These are phyloP conservation scores for Mastomys coucha DNA, from an alignment of 2,113 vertebrate genomes.

Conservation along the genomic window DNA sequence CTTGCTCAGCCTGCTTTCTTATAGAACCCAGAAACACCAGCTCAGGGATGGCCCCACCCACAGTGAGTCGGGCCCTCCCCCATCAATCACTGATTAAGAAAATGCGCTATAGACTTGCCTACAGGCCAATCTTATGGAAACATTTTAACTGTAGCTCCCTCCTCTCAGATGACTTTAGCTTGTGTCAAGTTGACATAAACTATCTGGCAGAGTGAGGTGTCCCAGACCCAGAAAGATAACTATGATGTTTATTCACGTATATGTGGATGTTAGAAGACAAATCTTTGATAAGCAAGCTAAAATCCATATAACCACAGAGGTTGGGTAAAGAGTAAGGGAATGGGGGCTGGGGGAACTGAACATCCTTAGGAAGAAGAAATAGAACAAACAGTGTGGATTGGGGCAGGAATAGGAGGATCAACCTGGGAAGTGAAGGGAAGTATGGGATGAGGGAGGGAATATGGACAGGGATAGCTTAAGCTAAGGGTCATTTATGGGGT, in stretches of 20 bases:
- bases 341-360: background rate
- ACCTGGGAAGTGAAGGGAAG: background rate
- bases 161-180: background rate
- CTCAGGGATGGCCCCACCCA: background rate
- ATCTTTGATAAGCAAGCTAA: background rate
- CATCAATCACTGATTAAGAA: background rate
- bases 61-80: background rate
- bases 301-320: background rate
- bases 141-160: background rate
- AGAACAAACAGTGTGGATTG: background rate
- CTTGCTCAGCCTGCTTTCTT: background rate
- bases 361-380: background rate
- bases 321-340: background rate
- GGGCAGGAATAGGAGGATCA: background rate
- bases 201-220: background rate
- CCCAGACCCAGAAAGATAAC: background rate
- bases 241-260: background rate
- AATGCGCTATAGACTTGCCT: background rate
- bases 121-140: background rate
- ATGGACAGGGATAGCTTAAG: background rate
- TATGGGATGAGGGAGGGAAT: background rate
- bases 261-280: background rate
- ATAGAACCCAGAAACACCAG: background rate
- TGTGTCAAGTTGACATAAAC: background rate
- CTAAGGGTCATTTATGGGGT: background rate